phyloP scores from a whole-genome alignment of 2,113 vertebrate genomes.

The Cyanistes caeruleus region DNA sequence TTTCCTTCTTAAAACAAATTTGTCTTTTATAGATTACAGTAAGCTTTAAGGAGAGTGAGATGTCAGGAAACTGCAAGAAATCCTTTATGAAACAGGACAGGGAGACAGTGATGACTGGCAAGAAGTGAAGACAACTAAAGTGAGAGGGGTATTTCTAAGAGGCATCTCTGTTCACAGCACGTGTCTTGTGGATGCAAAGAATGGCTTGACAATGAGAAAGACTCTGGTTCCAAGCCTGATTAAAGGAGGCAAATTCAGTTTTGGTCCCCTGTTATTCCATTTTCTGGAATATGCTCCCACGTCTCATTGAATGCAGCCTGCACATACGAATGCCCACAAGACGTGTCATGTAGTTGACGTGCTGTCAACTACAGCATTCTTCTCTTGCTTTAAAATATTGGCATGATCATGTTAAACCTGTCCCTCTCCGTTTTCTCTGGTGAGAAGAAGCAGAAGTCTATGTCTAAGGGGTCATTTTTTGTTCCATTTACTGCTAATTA shows the following conservation, averaged over 20 bases:
- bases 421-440: not conserved
- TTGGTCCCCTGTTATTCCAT: not conserved
- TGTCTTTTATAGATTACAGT: slow-evolving; percentile 30
- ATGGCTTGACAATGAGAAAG: not conserved
- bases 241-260: not conserved
- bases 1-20: slow-evolving; percentile 34
- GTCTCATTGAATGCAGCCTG: not conserved
- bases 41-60: not conserved
- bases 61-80: slow-evolving; percentile 12
- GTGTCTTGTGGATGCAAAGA: not conserved
- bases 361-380: not conserved
- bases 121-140: not conserved
- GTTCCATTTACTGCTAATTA: not conserved
- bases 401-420: not conserved
- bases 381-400: not conserved
- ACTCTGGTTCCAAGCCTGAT: not conserved
- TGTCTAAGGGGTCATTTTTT: not conserved
- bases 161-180: not conserved
- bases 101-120: not conserved
- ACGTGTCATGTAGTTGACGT: not conserved
- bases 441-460: not conserved
- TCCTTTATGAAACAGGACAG: slow-evolving; percentile 22
- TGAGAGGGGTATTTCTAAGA: not conserved
- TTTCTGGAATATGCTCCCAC: not conserved
- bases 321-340: not conserved